phyloP scores from a whole-genome alignment of 2,888 invertebrate species.

The Atherix ibis region DNA sequence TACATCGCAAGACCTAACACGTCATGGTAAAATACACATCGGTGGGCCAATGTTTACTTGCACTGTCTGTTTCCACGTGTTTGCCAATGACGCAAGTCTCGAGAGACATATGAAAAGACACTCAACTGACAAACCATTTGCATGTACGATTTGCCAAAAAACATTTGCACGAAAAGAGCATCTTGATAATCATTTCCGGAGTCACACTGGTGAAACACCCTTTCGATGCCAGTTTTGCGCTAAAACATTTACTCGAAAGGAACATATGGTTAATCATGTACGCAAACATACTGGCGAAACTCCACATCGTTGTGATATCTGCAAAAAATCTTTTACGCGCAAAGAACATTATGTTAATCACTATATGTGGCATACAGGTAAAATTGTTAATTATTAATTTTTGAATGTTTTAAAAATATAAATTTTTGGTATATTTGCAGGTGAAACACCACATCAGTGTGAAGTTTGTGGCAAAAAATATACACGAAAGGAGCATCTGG shows the following conservation, averaged over 20 bases:
- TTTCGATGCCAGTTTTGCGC: slow-evolving; percentile 74
- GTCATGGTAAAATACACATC: slow-evolving; percentile 72
- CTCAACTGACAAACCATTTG: slow-evolving; percentile 71
- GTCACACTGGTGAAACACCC: slow-evolving; percentile 69
- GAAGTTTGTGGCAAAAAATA: slow-evolving; percentile 78
- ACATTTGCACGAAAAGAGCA: slow-evolving; percentile 78
- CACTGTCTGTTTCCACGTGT: slow-evolving; percentile 56
- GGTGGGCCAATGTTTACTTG: slow-evolving; percentile 63
- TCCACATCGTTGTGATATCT: slow-evolving; percentile 70
- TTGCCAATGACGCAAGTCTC: slow-evolving; percentile 50
- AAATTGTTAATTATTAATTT: slow-evolving; percentile 10
- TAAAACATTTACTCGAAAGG: slow-evolving; percentile 70
- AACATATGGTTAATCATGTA: slow-evolving; percentile 75
- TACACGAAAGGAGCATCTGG: slow-evolving; percentile 75
- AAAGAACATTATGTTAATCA: slow-evolving; percentile 81
- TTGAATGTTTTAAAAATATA: no score
- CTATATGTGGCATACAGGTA: slow-evolving; percentile 50
- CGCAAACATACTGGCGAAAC: slow-evolving; percentile 69
- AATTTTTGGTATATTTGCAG: no score
- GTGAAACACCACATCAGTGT: slow-evolving; percentile 78
- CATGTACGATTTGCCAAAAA: slow-evolving; percentile 72
- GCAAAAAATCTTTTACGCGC: slow-evolving; percentile 72
- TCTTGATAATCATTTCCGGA: slow-evolving; percentile 69
- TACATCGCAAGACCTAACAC: slow-evolving; percentile 60
- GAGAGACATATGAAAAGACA: slow-evolving; percentile 69